Evolutionary conservation across 2,113 vertebrate species (phyloP), one percentile per base, ranked within the genome.

Genomic region (Spea multiplicata): DNA sequence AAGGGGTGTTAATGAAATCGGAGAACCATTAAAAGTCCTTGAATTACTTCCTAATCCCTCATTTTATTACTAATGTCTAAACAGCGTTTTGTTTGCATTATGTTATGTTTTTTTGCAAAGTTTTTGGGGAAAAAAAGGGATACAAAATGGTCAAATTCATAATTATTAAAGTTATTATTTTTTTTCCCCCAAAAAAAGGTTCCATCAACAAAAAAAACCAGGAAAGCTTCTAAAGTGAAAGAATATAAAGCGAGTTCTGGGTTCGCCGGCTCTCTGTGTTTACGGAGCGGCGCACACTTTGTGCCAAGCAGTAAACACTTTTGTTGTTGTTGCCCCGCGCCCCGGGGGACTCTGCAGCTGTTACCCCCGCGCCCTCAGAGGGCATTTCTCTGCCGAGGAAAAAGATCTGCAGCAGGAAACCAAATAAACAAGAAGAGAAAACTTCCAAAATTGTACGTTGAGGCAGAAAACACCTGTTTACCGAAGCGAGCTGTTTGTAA

Each of bases 231-330:
- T n/a, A 61, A 61, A 61, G 16, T 14, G 0, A 66, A 46, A 46
- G 4, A 65, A 65, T 65, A 9, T 16, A 44, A 44, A 12, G 6
- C 44, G 6, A 30, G 5, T 4, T 48, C 2, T 10, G 4, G 44
- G 44, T 44, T 3, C 0, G 6, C n/a, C n/a, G n/a, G n/a, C 12
- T 9, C 5, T 61, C 16, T 13, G 4, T 3, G 73, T 75, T 74
- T 74, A 74, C 72, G 7, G 8, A 5, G 10, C 50, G 6, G 6
- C 49, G 46, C 17, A 75, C 90, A 86, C 30, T 30, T 2, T 30
- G 87, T n/a, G n/a, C n/a, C n/a, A n/a, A n/a, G n/a, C n/a, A n/a
- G n/a, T 90, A 91, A 91, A 90, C 89, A 92, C 84, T 85, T 75
- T 86, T 83, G 64, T 86, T 53, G 83, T 87, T 84, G 47, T 82